These are phyloP conservation scores for Salvelinus namaycush DNA, from an alignment of 2,113 vertebrate species.

Conservation along the genomic window DNA sequence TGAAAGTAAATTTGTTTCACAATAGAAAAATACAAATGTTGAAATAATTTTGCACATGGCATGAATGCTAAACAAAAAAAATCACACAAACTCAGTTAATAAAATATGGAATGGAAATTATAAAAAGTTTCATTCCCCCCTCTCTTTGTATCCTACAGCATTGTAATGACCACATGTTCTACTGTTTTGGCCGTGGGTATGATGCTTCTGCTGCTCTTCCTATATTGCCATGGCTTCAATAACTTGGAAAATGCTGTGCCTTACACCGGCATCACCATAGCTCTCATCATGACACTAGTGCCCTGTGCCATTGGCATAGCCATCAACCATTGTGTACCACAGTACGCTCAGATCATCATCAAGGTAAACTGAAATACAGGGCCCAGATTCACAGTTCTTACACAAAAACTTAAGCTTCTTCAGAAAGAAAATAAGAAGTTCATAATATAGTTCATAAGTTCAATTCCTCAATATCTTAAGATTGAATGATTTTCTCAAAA, in stretches of 20 bases:
- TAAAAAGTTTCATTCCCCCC: background rate
- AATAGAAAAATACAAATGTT: too few relatives aligned
- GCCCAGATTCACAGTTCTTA: too few relatives aligned
- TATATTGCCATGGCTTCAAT: slow-evolving; percentile 75
- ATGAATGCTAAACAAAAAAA: too few relatives aligned
- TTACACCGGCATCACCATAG: slow-evolving; percentile 70
- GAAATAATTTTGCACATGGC: too few relatives aligned
- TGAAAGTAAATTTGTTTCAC: too few relatives aligned
- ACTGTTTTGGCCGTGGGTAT: slow-evolving; percentile 76
- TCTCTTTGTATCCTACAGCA: slow-evolving; percentile 64
- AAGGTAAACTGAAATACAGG: slow-evolving; percentile 71
- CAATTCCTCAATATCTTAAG: too few relatives aligned
- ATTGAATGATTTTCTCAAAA: too few relatives aligned
- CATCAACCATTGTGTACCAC: slow-evolving; percentile 80
- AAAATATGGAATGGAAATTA: too few relatives aligned
- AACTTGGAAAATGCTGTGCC: slow-evolving; percentile 77
- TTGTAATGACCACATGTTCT: slow-evolving; percentile 85
- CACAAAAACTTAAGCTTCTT: too few relatives aligned
- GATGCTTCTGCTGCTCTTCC: slow-evolving; percentile 83
- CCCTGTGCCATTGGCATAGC: slow-evolving; percentile 77
- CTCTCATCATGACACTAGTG: slow-evolving; percentile 72
- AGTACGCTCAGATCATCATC: slow-evolving; percentile 61
- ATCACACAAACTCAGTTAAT: too few relatives aligned
- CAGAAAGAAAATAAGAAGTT: too few relatives aligned
- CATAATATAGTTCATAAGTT: too few relatives aligned